Conservation (phyloP, 2,113 vertebrate genomes). For the Micromys minutus region DNA sequence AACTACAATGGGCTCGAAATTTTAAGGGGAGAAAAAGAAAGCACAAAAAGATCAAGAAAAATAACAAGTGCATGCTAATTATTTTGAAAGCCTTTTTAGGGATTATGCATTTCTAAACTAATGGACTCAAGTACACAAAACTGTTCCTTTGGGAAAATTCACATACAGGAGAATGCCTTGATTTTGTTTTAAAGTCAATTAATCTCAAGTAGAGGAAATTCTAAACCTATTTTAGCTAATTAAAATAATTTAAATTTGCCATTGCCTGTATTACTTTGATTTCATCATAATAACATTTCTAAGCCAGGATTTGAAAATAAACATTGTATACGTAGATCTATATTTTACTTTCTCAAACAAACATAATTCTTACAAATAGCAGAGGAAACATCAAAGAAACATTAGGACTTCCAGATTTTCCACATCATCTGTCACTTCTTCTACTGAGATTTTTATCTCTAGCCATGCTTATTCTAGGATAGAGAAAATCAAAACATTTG, state of each 20-base stretch:
- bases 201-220: slow-evolving; percentile 29
- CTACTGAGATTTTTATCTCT: neutral
- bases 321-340: neutral
- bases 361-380: neutral
- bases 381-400: neutral
- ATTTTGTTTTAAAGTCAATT: neutral
- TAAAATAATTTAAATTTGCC: slow-evolving; percentile 47
- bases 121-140: slow-evolving; percentile 56
- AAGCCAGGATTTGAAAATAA: slow-evolving; percentile 7
- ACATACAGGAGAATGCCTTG: neutral
- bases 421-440: neutral
- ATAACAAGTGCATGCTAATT: slow-evolving; percentile 33
- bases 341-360: neutral
- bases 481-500: neutral
- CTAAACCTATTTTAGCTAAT: slow-evolving; percentile 54
- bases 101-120: slow-evolving; percentile 35
- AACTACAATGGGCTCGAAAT: slow-evolving; percentile 4
- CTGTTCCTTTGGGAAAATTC: slow-evolving; percentile 51
- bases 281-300: neutral
- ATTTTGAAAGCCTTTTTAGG: slow-evolving; percentile 49
- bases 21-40: neutral
- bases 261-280: neutral
- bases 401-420: neutral
- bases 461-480: neutral
- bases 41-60: slow-evolving; percentile 25